Evolutionary conservation across 2,888 invertebrate species (phyloP), one percentile per base, ranked within the genome.

Genomic region (Plemyria rubiginata): DNA sequence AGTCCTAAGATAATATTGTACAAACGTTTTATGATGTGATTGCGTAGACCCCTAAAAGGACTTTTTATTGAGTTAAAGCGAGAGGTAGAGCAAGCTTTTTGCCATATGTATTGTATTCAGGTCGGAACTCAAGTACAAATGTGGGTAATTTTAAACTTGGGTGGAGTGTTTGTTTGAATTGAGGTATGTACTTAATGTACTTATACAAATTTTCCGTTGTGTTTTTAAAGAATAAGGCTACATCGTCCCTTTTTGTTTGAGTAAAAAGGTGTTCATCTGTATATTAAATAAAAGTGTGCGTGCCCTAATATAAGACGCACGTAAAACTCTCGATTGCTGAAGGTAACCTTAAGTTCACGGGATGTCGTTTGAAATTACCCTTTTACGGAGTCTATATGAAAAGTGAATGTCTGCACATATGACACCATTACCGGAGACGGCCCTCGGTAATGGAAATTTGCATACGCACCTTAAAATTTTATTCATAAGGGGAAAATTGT

Each of bases 401-500:
- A 88, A 82, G 82, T 84, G 85, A 87, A 86, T 82, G 84, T 79
- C 77, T 80, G 81, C 85, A 82, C 81, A 84, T 85, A 86, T 84
- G 86, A 86, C 86, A 86, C 84, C 87, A 87, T 88, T 90, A 85
- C 82, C 72, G 78, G 77, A 82, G 84, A 86, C 84, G 82, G 84
- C 77, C 78, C 79, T 73, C 79, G 77, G 85, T 90, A 91, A 90
- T 90, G 87, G 88, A 86, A 87, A 91, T 92, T 90, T 88, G 86
- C 90, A 91, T 90, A 85, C 86, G 82, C 86, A 88, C 85, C 89
- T 91, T 87, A 88, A 90, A 92, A 90, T 88, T 87, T 90, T 92
- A 92, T 91, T 92, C 91, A 88, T 91, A 90, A 90, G 88, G 82
- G 83, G 90, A 88, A 90, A 91, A 91, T 92, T 90, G 90, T 90